Conservation (phyloP, 2,797 vertebrate species). For the Xyrichtys novacula region DNA sequence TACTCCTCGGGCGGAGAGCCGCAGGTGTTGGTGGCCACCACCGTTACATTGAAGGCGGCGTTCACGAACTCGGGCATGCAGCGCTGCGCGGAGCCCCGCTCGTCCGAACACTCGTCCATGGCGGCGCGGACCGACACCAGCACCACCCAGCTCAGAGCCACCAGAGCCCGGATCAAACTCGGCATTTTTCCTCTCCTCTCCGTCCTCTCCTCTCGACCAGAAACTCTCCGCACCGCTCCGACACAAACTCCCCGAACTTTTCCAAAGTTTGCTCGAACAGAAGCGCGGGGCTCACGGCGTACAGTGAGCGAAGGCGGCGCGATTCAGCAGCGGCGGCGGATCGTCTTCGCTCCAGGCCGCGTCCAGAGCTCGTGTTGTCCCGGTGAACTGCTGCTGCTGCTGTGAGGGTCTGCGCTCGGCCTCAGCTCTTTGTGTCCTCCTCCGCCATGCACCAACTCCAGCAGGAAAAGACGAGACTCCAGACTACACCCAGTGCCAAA, state of each 20-base stretch:
- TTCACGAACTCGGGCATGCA: slow-evolving; percentile 99
- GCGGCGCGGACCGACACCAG: slow-evolving; percentile 78
- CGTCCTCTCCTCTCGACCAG: neutral
- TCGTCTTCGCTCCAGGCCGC: slow-evolving; percentile 26
- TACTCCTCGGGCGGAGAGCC: slow-evolving; percentile 96
- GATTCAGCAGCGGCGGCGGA: slow-evolving; percentile 18
- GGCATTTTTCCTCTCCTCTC: slow-evolving; percentile 52
- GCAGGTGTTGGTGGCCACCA: slow-evolving; percentile 96
- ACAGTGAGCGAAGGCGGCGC: slow-evolving; percentile 31
- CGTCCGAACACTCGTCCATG: slow-evolving; percentile 94
- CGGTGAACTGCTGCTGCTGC: slow-evolving; percentile 10
- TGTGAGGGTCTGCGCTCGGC: slow-evolving; percentile 15
- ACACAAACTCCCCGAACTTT: slow-evolving; percentile 39
- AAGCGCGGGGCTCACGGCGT: slow-evolving; percentile 32
- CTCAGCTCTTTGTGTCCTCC: slow-evolving; percentile 74
- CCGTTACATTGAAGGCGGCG: slow-evolving; percentile 96
- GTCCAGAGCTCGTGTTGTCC: slow-evolving; percentile 22
- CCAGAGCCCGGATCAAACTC: slow-evolving; percentile 50
- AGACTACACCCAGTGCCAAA: slow-evolving; percentile 81
- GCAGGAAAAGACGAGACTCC: slow-evolving; percentile 65
- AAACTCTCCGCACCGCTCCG: slow-evolving; percentile 33
- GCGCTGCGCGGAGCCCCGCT: slow-evolving; percentile 86
- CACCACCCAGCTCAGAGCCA: slow-evolving; percentile 60
- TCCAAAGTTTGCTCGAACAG: slow-evolving; percentile 50
- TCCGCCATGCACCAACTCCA: slow-evolving; percentile 76